Percentiles rank a stretch among this genome's conserved stretches.
Evolutionary conservation across 2,113 vertebrate species (phyloP).

Genomic region (Lasiurus cinereus): DNA sequence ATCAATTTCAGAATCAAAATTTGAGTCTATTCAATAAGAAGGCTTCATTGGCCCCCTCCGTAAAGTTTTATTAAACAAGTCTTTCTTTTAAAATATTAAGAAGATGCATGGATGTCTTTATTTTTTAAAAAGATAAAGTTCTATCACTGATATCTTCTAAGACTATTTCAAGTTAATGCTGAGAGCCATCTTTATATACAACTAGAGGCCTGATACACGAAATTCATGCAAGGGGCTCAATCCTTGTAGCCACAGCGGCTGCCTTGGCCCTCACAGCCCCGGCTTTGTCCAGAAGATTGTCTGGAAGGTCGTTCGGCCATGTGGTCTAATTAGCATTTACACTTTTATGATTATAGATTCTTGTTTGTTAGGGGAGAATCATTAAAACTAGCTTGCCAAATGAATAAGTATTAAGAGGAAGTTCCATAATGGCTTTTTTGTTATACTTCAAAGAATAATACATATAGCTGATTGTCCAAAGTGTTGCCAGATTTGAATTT

Average conservation of each 20-base stretch:
- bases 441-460: constrained; percentile 64
- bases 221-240: too few relatives aligned
- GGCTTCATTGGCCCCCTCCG: background rate
- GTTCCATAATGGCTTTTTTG: constrained; percentile 56
- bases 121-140: background rate
- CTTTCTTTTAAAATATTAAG: background rate
- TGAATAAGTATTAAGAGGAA: constrained; percentile 64
- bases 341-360: background rate
- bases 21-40: constrained; percentile 4
- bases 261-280: too few relatives aligned
- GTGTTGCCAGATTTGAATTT: constrained; percentile 71
- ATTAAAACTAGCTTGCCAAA: constrained; percentile 36
- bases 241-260: too few relatives aligned
- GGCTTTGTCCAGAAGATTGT: too few relatives aligned
- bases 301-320: too few relatives aligned
- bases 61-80: constrained; percentile 29
- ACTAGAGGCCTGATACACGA: background rate
- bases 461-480: constrained; percentile 52
- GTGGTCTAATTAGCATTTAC: too few relatives aligned
- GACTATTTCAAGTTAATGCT: background rate
- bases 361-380: constrained; percentile 26
- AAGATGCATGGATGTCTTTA: constrained; percentile 25
- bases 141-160: constrained; percentile 21
- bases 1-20: constrained; percentile 26
- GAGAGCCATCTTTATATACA: constrained; percentile 3